Conservation (phyloP, 2,797 vertebrate species). For the Coracias cyanogaster region DNA sequence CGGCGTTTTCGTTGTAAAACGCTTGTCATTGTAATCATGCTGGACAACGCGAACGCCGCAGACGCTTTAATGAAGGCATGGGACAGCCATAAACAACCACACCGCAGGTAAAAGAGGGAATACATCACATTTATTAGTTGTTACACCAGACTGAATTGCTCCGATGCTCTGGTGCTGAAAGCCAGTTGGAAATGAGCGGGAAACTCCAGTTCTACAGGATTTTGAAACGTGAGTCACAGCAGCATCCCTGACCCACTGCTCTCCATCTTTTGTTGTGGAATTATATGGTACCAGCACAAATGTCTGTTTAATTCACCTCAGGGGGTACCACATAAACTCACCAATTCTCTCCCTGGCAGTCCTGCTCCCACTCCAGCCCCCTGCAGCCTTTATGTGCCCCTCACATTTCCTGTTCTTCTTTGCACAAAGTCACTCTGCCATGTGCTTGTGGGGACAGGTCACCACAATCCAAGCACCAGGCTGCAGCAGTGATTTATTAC, state of each 20-base stretch:
- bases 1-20: background rate
- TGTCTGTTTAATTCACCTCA: rapidly evolving
- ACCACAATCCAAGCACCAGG: background rate
- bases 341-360: background rate
- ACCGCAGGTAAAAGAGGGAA: background rate
- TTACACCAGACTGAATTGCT: background rate
- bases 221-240: background rate
- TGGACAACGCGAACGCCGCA: background rate
- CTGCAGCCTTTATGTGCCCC: background rate
- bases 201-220: rapidly evolving
- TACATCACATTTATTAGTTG: background rate
- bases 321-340: background rate
- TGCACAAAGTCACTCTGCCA: constrained; percentile 17
- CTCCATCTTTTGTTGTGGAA: background rate
- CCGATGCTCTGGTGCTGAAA: background rate
- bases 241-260: rapidly evolving
- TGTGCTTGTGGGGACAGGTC: background rate
- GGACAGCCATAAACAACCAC: background rate
- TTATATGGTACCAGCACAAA: background rate
- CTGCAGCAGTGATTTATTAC: constrained; percentile 22
- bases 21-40: background rate
- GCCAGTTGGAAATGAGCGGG: background rate
- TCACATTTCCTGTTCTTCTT: background rate
- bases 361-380: background rate
- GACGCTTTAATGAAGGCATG: background rate